phyloP scores from a whole-genome alignment of 2,113 vertebrate genomes.

The Tachuris rubrigastra region DNA sequence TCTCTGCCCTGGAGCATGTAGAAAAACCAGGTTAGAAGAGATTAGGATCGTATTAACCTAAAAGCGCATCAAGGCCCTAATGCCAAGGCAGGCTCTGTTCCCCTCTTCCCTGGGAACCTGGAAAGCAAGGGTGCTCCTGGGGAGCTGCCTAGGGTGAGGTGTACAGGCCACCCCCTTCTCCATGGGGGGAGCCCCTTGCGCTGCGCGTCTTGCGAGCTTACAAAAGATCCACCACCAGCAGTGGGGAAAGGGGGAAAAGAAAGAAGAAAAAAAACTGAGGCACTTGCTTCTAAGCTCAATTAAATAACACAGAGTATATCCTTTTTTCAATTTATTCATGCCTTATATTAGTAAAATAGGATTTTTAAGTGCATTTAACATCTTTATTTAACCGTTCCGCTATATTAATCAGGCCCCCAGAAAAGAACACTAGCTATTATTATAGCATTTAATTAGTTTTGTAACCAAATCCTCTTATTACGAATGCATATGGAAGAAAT shows the following conservation, averaged over 20 bases:
- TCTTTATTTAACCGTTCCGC: conserved; percentile 70
- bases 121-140: fast-evolving
- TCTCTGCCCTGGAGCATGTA: conserved; percentile 23
- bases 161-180: background rate
- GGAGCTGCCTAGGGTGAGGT: background rate
- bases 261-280: background rate
- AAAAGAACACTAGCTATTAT: conserved; percentile 70
- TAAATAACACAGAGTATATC: conserved; percentile 60
- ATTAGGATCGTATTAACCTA: conserved; percentile 17
- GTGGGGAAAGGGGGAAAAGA: conserved; percentile 20
- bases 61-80: background rate
- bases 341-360: conserved; percentile 70
- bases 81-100: background rate
- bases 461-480: conserved; percentile 73
- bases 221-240: background rate
- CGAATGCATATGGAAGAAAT: conserved; percentile 58
- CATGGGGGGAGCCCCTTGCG: background rate
- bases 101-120: background rate
- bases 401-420: conserved; percentile 71
- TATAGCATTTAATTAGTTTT: conserved; percentile 73
- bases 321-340: conserved; percentile 64
- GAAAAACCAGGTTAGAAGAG: conserved; percentile 25
- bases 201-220: background rate
- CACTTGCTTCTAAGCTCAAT: conserved; percentile 60
- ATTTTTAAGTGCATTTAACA: conserved; percentile 71